A percentile compares a stretch with the other conserved stretches of the same genome.
Evolutionary conservation across 2,888 invertebrate genomes (phyloP).

Genomic region (Laothoe populi): DNA sequence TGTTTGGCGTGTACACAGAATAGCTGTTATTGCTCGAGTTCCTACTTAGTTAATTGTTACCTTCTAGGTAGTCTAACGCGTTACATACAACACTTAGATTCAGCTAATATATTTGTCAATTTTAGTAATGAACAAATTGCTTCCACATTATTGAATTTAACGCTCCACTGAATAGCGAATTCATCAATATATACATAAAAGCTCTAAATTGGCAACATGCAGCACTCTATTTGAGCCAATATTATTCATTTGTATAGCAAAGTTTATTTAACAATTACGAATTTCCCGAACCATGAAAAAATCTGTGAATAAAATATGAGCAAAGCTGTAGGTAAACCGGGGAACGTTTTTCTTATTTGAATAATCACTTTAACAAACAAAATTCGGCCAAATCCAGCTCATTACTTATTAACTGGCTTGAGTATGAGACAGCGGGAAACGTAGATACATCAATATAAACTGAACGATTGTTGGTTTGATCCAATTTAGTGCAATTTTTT

Average conservation of each 20-base stretch:
- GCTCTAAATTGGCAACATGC: conserved; percentile 23
- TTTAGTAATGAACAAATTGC: not conserved
- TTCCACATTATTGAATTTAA: not conserved
- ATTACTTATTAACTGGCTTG: conserved; percentile 82
- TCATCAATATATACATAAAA: conserved; percentile 21
- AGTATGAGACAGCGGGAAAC: conserved; percentile 62
- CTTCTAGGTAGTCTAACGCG: not conserved
- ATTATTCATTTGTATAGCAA: conserved; percentile 24
- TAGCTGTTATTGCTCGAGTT: no score
- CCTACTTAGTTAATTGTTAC: no score
- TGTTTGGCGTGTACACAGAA: no score
- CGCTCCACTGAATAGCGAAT: conserved; percentile 6
- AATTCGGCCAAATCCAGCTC: conserved; percentile 76
- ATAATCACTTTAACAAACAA: conserved; percentile 84
- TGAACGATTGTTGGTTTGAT: conserved; percentile 24
- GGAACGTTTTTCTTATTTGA: conserved; percentile 84
- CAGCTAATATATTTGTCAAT: not conserved
- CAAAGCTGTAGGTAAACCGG: conserved; percentile 76
- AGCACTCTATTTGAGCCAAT: conserved; percentile 20
- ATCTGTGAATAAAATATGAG: conserved; percentile 83
- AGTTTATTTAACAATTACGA: conserved; percentile 69
- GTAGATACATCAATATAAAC: conserved; percentile 34
- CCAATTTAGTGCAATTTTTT: conserved; percentile 12
- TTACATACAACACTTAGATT: not conserved
- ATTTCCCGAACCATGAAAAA: conserved; percentile 76